Evolutionary conservation across 2,888 invertebrate genomes (phyloP), one percentile per base, ranked within the genome.

Genomic region (Dinocampus coccinellae): DNA sequence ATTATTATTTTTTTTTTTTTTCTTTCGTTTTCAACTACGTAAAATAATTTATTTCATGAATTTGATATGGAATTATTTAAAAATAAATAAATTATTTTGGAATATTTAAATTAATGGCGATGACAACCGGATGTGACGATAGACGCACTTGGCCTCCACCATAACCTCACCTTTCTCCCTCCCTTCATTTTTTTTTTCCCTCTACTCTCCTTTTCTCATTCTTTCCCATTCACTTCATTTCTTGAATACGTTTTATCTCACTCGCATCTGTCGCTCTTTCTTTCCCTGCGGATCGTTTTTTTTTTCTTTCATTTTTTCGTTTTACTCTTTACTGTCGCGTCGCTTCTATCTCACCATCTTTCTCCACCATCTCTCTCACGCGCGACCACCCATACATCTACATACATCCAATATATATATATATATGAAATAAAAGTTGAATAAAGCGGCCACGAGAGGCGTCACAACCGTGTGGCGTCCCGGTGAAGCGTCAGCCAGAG

Each of bases 401-500:
- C 7, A 4, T 3, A 29, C 7, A 7, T 29, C 3, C 7, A 29
- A 29, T 29, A 29, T 29, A 39, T 34, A 16, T 61, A 36, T 61
- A 61, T 36, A 34, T 60, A 26, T 60, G 24, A 22, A 58, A 29
- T 34, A 16, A 26, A 16, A 29, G 13, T 16, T 9, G 20, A 24
- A 33, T 29, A 20, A 61, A 34, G 16, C 13, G 34, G 36, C 26
- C 63, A 47, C 60, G 11, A 39, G 34, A n/a, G 71, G 73, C 69
- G 70, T 52, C 61, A 66, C 61, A 58, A 13, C 58, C 58, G 69
- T 24, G 67, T 70, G 61, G 73, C 71, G 73, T 71, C 62, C 66
- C 70, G 67, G 72, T 76, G 74, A 72, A 73, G 73, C 74, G 76
- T 78, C 78, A 73, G 76, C 75, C 77, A 75, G 75, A 70, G 76